phyloP scores from a whole-genome alignment of 1,140 invertebrate species.

The Drepana arcuata region DNA sequence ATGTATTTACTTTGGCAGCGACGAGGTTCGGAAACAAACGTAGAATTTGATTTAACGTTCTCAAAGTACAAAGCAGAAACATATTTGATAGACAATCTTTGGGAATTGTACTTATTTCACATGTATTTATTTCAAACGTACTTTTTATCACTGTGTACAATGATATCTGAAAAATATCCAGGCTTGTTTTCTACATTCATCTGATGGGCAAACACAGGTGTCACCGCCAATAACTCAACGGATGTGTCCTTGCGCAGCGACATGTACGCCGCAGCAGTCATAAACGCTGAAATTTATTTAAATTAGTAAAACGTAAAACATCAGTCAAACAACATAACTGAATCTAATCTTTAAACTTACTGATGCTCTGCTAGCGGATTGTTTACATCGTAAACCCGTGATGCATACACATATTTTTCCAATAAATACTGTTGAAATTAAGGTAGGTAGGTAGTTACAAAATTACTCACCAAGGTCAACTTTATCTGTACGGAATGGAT shows the following conservation, averaged over 20 bases:
- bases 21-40: constrained; percentile 9
- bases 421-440: no score
- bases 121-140: constrained; percentile 52
- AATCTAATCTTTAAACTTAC: no score
- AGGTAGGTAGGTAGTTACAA: background rate
- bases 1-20: constrained; percentile 30
- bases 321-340: no score
- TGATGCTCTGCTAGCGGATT: no score
- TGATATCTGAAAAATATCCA: constrained; percentile 76
- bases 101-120: no score
- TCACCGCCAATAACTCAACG: constrained; percentile 71
- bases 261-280: constrained; percentile 73
- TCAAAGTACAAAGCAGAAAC: background rate
- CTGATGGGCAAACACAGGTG: constrained; percentile 73
- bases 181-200: constrained; percentile 68
- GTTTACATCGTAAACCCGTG: background rate
- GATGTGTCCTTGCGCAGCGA: constrained; percentile 57
- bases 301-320: no score
- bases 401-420: no score
- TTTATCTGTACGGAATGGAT: constrained; percentile 72
- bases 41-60: constrained; percentile 1
- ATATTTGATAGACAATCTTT: no score
- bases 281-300: constrained; percentile 74
- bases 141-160: constrained; percentile 74
- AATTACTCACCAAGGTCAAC: constrained; percentile 72